phyloP scores from a whole-genome alignment of 1,140 invertebrate genomes.

The Elymnias hypermnestra region DNA sequence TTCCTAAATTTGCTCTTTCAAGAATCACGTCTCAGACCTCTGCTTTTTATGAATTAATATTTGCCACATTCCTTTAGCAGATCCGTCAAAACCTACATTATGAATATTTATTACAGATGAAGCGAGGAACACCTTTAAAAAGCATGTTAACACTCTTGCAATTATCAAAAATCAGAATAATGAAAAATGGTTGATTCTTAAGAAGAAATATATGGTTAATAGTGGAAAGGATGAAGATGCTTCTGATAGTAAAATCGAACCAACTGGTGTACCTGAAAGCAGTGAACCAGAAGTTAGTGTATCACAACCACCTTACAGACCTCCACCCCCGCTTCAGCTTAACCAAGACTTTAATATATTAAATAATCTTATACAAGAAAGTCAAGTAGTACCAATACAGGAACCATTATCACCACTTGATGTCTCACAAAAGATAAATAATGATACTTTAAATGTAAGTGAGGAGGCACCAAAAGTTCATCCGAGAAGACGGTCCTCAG shows the following conservation, averaged over 20 bases:
- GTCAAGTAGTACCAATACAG: too few species aligned
- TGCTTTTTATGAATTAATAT: too few species aligned
- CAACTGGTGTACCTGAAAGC: constrained; percentile 32
- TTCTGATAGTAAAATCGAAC: constrained; percentile 41
- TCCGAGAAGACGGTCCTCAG: constrained; percentile 48
- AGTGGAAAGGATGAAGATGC: constrained; percentile 30
- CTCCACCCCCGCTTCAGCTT: constrained; percentile 78
- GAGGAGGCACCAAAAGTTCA: constrained; percentile 59
- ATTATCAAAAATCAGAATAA: constrained; percentile 88
- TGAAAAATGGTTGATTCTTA: constrained; percentile 90
- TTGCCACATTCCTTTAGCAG: too few species aligned
- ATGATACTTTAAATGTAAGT: too few species aligned
- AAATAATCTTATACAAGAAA: constrained; percentile 47
- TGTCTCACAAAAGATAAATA: too few species aligned
- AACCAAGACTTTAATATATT: constrained; percentile 62
- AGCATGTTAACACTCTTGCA: constrained; percentile 92
- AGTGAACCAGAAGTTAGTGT: constrained; percentile 36
- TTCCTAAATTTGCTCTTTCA: too few species aligned
- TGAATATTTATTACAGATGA: constrained; percentile 80
- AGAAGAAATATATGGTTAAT: constrained; percentile 80
- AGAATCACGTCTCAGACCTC: too few species aligned
- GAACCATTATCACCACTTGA: too few species aligned
- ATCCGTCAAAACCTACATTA: too few species aligned
- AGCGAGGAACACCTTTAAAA: constrained; percentile 91
- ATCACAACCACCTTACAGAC: constrained; percentile 79